These are phyloP conservation scores for Indicator indicator DNA, from an alignment of 2,113 vertebrate species.

Conservation along the genomic window DNA sequence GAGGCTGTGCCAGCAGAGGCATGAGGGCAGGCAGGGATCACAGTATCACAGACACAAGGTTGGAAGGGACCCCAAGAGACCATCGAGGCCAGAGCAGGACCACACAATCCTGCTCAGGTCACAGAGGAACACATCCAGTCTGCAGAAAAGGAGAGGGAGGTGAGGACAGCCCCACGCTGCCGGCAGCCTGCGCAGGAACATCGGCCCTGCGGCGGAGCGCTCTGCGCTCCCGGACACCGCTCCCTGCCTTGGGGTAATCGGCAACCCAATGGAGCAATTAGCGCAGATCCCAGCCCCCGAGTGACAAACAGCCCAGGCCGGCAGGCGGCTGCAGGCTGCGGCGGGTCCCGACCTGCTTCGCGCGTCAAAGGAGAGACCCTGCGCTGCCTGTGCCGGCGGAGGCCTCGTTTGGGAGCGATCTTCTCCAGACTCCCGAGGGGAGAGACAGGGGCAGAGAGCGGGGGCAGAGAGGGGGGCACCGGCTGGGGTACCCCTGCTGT, in stretches of 20 bases:
- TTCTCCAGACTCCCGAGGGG: constrained; percentile 10
- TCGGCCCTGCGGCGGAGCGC: not conserved
- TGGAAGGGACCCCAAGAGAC: too few relatives aligned
- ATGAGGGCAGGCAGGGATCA: not conserved
- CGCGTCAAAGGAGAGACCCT: constrained; percentile 62
- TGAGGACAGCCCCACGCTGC: not conserved
- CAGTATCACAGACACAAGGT: too few relatives aligned
- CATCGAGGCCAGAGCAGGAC: too few relatives aligned
- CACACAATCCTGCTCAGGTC: too few relatives aligned
- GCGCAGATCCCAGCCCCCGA: constrained; percentile 43
- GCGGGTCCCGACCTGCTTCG: constrained; percentile 44
- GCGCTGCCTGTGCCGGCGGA: constrained; percentile 34
- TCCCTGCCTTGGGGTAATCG: constrained; percentile 59
- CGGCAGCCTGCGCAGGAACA: not conserved
- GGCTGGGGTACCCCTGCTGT: too few relatives aligned
- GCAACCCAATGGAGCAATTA: constrained; percentile 61
- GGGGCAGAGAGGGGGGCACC: not conserved
- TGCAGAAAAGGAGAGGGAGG: too few relatives aligned
- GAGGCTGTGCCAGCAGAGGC: not conserved
- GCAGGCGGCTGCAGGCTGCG: not conserved
- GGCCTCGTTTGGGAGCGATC: constrained; percentile 46
- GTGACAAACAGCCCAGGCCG: constrained; percentile 55
- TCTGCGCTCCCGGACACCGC: not conserved
- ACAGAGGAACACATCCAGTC: too few relatives aligned
- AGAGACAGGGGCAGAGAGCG: not conserved